These are phyloP conservation scores for Halcyon senegalensis DNA, from an alignment of 2,113 vertebrate genomes.

Conservation along the genomic window DNA sequence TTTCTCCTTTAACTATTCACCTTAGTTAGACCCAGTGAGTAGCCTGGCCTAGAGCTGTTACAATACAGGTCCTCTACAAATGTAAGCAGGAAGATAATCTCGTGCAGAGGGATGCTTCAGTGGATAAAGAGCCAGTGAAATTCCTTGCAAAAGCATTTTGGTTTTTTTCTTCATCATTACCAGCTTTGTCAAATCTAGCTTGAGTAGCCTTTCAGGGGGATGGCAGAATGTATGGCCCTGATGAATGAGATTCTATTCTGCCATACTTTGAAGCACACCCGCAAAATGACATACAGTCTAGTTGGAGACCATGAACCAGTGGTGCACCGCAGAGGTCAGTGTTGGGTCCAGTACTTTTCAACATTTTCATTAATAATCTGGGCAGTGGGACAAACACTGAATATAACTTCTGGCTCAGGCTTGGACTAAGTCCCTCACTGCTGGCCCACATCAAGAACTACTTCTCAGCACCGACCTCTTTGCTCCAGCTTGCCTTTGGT, in stretches of 20 bases:
- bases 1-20: not conserved
- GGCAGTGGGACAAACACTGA: not conserved
- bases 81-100: not conserved
- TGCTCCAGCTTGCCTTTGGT: not conserved
- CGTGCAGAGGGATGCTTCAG: not conserved
- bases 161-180: accelerated
- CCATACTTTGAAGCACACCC: not conserved
- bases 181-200: not conserved
- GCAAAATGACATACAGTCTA: not conserved
- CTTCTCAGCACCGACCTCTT: not conserved
- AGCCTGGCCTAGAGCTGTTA: not conserved
- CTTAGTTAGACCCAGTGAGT: not conserved
- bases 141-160: not conserved
- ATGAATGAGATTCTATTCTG: not conserved
- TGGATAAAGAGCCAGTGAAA: not conserved
- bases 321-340: not conserved
- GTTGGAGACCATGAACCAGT: not conserved
- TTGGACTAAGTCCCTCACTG: not conserved
- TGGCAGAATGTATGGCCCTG: not conserved
- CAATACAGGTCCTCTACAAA: not conserved
- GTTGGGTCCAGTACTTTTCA: not conserved
- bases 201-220: not conserved
- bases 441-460: not conserved
- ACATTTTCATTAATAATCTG: not conserved
- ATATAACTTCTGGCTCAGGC: not conserved